Evolutionary conservation across 2,797 vertebrate genomes (phyloP), one percentile per base, ranked within the genome.

Genomic region (Buceros bicornis): DNA sequence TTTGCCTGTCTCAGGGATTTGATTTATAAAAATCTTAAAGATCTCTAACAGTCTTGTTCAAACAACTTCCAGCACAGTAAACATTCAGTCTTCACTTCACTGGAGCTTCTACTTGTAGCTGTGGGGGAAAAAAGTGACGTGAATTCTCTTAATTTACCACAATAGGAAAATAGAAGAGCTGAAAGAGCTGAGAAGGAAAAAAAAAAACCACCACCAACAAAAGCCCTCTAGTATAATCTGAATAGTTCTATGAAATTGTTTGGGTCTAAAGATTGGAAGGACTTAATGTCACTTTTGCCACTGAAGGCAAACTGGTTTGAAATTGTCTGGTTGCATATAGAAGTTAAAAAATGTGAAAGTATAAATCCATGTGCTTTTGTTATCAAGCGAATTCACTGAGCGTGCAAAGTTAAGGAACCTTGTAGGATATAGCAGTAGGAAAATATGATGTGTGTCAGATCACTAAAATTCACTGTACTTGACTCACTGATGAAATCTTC

Each of bases 1-100:
- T 90, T 95, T 85, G 31, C 40, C 21, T 61, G 13, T 77, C 37
- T 82, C 2, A 5, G 47, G 45, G 40, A 78, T 90, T 80, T 93
- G 37, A 43, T 90, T 86, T 95, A 37, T 73, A 83, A 89, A 90
- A 84, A 35, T 65, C 72, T 85, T 73, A 37, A 90, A 79, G 33
- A 82, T 82, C 31, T 73, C 25, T 72, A 86, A 69, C 37, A 42
- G 47, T 74, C 51, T 84, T 93, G 58, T 72, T 93, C 77, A 92
- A 96, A 88, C 65, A 92, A 45, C 53, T 89, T 93, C n/a, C 35
- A 88, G 43, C 62, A 48, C n/a, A 65, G 54, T 84, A 78, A 83
- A 42, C 37, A n/a, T 83, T 95, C 33, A 47, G 26, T 67, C 70
- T 90, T 92, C 66, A 58, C 69, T 91, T 93, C 72, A 58, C 50